phyloP scores from a whole-genome alignment of 2,888 invertebrate genomes.

The Scaeva pyrastri region DNA sequence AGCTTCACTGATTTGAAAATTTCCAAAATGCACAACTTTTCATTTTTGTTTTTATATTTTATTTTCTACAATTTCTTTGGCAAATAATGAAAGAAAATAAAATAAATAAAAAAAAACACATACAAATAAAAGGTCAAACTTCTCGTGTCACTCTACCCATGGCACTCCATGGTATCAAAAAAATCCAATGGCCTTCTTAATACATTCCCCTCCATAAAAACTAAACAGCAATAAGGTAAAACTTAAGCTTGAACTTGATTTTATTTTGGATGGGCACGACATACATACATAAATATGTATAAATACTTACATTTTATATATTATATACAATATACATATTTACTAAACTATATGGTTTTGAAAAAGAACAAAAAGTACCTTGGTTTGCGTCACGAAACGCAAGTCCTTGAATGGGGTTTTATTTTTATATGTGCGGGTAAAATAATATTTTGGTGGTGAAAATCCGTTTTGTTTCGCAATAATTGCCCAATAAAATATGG shows the following conservation, averaged over 20 bases:
- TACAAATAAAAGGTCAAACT: slow-evolving; percentile 43
- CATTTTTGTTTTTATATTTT: not conserved
- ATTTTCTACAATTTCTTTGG: not conserved
- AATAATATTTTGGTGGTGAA: not conserved
- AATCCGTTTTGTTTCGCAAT: not conserved
- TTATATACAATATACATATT: no score
- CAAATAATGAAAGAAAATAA: no score
- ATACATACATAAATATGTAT: no score
- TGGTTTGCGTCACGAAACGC: not conserved
- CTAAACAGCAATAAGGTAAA: not conserved
- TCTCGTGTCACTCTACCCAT: slow-evolving; percentile 28
- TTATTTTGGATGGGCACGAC: not conserved
- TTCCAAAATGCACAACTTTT: not conserved
- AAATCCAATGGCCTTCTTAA: slow-evolving; percentile 18
- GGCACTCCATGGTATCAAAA: not conserved
- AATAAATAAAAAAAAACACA: not conserved
- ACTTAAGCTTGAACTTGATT: slow-evolving; percentile 36
- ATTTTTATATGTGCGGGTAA: not conserved
- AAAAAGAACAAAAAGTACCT: not conserved
- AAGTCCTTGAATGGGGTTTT: slow-evolving; percentile 12
- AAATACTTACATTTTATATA: no score
- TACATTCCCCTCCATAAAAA: not conserved
- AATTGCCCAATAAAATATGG: not conserved
- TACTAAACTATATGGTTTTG: not conserved
- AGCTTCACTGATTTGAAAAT: slow-evolving; percentile 10